Evolutionary conservation across 2,888 invertebrate genomes (phyloP), one percentile per base, ranked within the genome.

Genomic region (Nudaria mundana): DNA sequence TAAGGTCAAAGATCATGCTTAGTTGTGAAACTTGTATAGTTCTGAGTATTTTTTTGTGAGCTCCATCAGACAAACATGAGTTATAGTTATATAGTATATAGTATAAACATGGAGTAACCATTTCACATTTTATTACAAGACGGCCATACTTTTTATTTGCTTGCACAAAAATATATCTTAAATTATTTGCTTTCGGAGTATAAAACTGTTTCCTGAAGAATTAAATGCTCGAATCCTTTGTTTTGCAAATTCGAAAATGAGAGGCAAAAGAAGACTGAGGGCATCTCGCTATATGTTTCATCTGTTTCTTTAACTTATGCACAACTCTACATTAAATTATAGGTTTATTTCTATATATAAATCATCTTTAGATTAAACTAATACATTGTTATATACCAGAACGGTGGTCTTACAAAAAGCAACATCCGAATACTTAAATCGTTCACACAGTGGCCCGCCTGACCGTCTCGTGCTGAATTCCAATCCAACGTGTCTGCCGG

Each of bases 401-500:
- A 12, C 40, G 24, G n/a, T 11, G 18, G 8, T 7, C 14, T 16
- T 6, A 5, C n/a, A 14, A 14, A 16, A 13, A 33, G 28, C 31
- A 38, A 38, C 11, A 28, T 29, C 37, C 18, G 20, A 47, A 49
- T 52, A 46, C n/a, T n/a, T n/a, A n/a, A 49, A 48, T 42, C 29
- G 49, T 43, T 58, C 56, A 38, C 61, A 71, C 58, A 71, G 39
- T 44, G 57, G 43, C 31, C n/a, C 51, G 23, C 26, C 37, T 24
- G 18, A 20, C 25, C 30, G 32, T 24, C 66, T 36, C 48, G 55
- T 48, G 48, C 58, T 71, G 70, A 72, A 82, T 81, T 76, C 79
- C 77, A 48, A 66, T 63, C 68, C 71, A 62, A 65, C 59, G n/a
- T 53, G 65, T 69, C 60, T 61, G 64, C 61, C 54, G 60, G 58